A percentile compares a stretch with the other conserved stretches of the same genome.
Evolutionary conservation across 1,140 invertebrate genomes (phyloP).

Genomic region (Megalonaias nervosa): DNA sequence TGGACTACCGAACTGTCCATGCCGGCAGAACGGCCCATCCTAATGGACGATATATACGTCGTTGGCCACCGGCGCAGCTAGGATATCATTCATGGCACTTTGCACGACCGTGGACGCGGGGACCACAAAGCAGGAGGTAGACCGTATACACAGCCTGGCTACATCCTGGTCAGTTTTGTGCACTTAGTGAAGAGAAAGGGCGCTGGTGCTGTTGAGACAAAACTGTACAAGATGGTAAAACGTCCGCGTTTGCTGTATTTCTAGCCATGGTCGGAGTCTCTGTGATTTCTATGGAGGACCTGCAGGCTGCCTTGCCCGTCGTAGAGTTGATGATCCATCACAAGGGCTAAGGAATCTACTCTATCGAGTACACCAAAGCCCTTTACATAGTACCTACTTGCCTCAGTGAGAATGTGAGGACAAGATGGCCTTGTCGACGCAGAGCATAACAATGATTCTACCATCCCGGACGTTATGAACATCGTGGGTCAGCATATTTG

Average conservation of each 20-base stretch:
- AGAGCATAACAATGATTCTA: not conserved
- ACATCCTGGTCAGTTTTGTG: not conserved
- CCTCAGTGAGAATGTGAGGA: not conserved
- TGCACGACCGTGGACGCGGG: no score
- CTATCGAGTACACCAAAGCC: not conserved
- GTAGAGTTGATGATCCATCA: not conserved
- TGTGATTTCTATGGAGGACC: not conserved
- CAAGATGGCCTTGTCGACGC: conserved; percentile 2
- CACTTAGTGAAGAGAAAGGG: not conserved
- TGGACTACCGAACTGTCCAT: no score
- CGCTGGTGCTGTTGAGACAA: not conserved
- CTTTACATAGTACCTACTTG: not conserved
- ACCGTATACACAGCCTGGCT: not conserved
- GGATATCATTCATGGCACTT: no score
- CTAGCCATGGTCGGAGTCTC: not conserved
- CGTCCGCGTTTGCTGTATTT: not conserved
- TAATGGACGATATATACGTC: no score
- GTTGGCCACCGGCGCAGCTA: no score
- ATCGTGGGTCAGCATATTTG: not conserved
- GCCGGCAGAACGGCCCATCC: no score
- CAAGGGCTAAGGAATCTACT: conserved; percentile 1
- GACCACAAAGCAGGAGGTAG: no score
- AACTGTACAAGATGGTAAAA: not conserved
- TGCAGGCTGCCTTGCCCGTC: not conserved
- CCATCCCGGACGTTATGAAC: not conserved